Percentiles rank a stretch among this genome's conserved stretches.
These are phyloP conservation scores for Coecobrya sp. DNA, from an alignment of 2,888 invertebrate species.

Conservation along the genomic window DNA sequence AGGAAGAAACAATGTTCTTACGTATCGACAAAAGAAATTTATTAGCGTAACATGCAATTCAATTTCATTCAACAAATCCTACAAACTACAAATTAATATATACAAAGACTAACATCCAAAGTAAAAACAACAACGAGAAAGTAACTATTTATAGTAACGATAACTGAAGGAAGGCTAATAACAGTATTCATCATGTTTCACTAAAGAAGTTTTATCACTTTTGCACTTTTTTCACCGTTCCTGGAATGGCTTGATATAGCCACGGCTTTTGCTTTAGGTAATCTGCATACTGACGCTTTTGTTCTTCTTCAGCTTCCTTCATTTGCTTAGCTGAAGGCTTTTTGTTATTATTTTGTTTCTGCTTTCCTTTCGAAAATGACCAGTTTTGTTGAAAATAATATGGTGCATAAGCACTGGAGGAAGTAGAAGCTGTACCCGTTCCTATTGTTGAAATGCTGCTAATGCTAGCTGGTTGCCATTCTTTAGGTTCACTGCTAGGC, in stretches of 20 bases:
- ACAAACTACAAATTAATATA: too few species aligned
- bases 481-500: too few species aligned
- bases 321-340: slow-evolving; percentile 56
- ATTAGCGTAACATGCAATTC: too few species aligned
- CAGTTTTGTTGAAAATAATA: slow-evolving; percentile 69
- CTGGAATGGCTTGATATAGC: slow-evolving; percentile 81
- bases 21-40: not conserved
- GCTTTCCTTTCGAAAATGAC: slow-evolving; percentile 39
- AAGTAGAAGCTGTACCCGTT: not conserved
- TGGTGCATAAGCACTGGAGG: slow-evolving; percentile 22
- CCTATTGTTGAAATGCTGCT: slow-evolving; percentile 4
- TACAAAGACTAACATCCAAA: too few species aligned
- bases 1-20: not conserved
- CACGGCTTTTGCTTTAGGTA: slow-evolving; percentile 81
- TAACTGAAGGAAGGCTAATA: not conserved
- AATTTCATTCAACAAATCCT: too few species aligned
- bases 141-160: too few species aligned
- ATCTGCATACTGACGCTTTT: slow-evolving; percentile 77
- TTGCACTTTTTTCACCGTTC: slow-evolving; percentile 73
- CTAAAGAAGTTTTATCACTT: slow-evolving; percentile 24
- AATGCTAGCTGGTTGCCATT: too few species aligned
- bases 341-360: slow-evolving; percentile 9
- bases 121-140: too few species aligned
- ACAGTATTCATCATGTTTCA: not conserved
- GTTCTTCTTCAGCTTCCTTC: slow-evolving; percentile 74